Evolutionary conservation across 2,888 invertebrate species (phyloP).

Genomic region (Sarcophaga subvicina): DNA sequence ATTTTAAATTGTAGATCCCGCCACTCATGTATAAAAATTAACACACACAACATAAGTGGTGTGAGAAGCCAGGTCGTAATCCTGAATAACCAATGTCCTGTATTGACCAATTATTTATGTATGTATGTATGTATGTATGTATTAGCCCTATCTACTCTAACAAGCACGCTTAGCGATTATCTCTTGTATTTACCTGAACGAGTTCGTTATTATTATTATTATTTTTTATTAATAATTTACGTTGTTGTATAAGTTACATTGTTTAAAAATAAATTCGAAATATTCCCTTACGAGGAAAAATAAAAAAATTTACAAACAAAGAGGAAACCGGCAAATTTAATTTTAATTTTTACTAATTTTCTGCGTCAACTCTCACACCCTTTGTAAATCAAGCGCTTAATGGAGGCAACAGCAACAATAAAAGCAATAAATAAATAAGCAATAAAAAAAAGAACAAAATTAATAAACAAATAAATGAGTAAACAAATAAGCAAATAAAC

Average conservation of each 20-base stretch:
- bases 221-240: background rate
- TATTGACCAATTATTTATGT: too few species aligned
- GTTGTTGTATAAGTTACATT: background rate
- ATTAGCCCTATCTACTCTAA: too few species aligned
- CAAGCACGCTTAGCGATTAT: too few species aligned
- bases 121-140: too few species aligned
- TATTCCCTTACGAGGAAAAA: background rate
- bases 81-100: too few species aligned
- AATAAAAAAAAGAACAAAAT: conserved; percentile 10
- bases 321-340: conserved; percentile 10
- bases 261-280: too few species aligned
- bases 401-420: background rate
- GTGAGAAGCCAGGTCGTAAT: too few species aligned
- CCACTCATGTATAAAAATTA: too few species aligned
- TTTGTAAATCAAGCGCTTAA: conserved; percentile 25
- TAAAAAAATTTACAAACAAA: background rate
- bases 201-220: too few species aligned
- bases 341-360: conserved; percentile 22
- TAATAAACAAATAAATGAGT: background rate
- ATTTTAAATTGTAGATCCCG: too few species aligned
- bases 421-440: conserved; percentile 16
- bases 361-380: conserved; percentile 32
- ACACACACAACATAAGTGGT: too few species aligned
- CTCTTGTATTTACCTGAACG: too few species aligned
- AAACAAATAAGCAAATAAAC: background rate